Percentiles rank a stretch among this genome's conserved stretches.
phyloP scores from a whole-genome alignment of 1,140 invertebrate species.

The Caenorhabditis latens region DNA sequence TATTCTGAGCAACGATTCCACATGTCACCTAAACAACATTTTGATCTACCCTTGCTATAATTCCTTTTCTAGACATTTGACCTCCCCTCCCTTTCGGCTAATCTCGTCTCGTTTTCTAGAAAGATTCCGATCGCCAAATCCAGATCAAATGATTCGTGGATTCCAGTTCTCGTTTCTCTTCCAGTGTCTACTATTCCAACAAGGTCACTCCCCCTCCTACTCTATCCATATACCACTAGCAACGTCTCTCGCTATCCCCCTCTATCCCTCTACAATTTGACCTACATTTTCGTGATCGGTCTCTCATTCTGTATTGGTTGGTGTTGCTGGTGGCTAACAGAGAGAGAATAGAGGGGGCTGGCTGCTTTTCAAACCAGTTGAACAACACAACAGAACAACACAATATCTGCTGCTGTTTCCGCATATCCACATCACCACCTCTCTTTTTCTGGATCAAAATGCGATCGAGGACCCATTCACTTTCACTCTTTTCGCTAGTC shows the following conservation, averaged over 20 bases:
- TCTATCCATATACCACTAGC: background rate
- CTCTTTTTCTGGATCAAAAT: background rate
- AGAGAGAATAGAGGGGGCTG: background rate
- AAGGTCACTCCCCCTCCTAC: background rate
- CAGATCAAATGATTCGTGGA: background rate
- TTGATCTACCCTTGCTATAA: too few species aligned
- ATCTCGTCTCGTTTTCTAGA: too few species aligned
- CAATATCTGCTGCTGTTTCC: background rate
- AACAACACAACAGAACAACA: background rate
- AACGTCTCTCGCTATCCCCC: background rate
- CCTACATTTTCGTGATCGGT: background rate
- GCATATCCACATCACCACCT: background rate
- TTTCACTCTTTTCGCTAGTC: background rate
- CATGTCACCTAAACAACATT: too few species aligned
- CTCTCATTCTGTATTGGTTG: background rate
- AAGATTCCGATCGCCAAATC: too few species aligned
- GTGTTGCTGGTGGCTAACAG: background rate
- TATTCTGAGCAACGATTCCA: too few species aligned
- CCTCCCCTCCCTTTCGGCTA: too few species aligned
- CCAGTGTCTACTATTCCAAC: background rate
- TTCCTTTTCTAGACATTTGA: too few species aligned
- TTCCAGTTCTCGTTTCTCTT: background rate
- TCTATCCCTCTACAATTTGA: slow-evolving; percentile 10
- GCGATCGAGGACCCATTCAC: too few species aligned
- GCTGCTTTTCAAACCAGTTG: slow-evolving; percentile 4